Evolutionary conservation across 1,140 invertebrate genomes (phyloP), one percentile per base, ranked within the genome.

Genomic region (Diabrotica virgifera): DNA sequence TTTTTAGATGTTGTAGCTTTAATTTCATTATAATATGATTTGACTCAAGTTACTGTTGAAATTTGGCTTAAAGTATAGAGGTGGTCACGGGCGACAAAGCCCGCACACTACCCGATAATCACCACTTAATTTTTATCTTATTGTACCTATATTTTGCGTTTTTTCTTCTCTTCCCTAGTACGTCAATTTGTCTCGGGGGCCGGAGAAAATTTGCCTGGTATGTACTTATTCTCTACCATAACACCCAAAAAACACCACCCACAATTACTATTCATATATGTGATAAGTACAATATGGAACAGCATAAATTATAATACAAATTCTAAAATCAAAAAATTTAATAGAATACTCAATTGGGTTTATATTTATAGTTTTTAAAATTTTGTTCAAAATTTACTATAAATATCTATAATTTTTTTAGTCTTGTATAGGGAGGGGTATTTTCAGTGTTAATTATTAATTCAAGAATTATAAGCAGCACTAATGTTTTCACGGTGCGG

Each of bases 201-300:
- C 80, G 85, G 84, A 85, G 85, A 86, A 82, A 86, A 85, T 85
- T 83, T 86, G 80, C 84, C 85, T 84, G 85, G 86, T 87, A 87
- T 82, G 86, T 87, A 86, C 76, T 69, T 72, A 61, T 74, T 72
- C 71, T 77, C 69, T 73, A 74, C 70, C 72, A 74, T 74, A 71
- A 76, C 74, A 76, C 76, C 71, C 72, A 75, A 76, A 70, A 68
- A 74, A 77, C 75, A 77, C 75, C 75, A 76, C 70, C 69, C 69
- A 74, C 73, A 75, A 71, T 71, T 70, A 74, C 72, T 68, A 64
- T 10, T 46, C 40, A 46, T 46, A 46, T 46, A 10, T n/a, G 40
- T 46, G 40, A 46, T 46, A 46, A 46, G 40, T 46, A 46, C 40
- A 46, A 46, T 46, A 46, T 46, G n/a, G 24, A 24, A 24, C 24